These are phyloP conservation scores for Drosophila arawakana DNA, from an alignment of 1,140 invertebrate genomes.

Conservation along the genomic window DNA sequence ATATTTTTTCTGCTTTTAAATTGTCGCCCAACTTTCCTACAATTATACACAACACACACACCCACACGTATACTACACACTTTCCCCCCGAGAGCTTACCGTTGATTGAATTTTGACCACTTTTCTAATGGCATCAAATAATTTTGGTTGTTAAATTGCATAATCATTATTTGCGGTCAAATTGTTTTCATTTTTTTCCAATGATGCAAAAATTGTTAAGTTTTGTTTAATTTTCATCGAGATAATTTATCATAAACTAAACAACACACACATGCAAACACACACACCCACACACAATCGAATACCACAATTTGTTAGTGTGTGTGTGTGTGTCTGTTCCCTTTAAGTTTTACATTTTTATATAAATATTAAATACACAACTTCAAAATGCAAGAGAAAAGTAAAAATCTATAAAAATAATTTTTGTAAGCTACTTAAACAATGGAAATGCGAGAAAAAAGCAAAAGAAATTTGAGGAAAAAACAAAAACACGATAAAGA, in stretches of 20 bases:
- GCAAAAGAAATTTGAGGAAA: constrained; percentile 46
- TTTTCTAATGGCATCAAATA: constrained; percentile 23
- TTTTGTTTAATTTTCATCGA: constrained; percentile 56
- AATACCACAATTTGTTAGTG: constrained; percentile 25
- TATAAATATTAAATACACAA: constrained; percentile 55
- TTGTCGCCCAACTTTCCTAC: constrained; percentile 56
- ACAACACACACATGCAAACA: constrained; percentile 13
- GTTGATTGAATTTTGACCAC: constrained; percentile 42
- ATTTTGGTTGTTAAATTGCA: constrained; percentile 62
- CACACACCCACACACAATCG: constrained; percentile 20
- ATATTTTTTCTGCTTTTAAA: constrained; percentile 73
- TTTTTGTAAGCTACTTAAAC: constrained; percentile 77
- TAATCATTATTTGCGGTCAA: constrained; percentile 53
- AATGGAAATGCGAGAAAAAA: constrained; percentile 62
- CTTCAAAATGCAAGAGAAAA: constrained; percentile 33
- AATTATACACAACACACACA: constrained; percentile 43
- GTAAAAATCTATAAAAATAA: constrained; percentile 49
- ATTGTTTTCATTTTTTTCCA: constrained; percentile 33
- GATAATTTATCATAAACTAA: constrained; percentile 26
- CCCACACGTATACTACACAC: constrained; percentile 24
- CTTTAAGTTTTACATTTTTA: constrained; percentile 73
- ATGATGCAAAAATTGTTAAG: constrained; percentile 42
- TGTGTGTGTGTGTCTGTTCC: constrained; percentile 50
- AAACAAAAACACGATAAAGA: constrained; percentile 59
- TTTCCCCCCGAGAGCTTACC: constrained; percentile 60